Conservation (phyloP, 1,140 invertebrate genomes). For the Megalopta genalis region DNA sequence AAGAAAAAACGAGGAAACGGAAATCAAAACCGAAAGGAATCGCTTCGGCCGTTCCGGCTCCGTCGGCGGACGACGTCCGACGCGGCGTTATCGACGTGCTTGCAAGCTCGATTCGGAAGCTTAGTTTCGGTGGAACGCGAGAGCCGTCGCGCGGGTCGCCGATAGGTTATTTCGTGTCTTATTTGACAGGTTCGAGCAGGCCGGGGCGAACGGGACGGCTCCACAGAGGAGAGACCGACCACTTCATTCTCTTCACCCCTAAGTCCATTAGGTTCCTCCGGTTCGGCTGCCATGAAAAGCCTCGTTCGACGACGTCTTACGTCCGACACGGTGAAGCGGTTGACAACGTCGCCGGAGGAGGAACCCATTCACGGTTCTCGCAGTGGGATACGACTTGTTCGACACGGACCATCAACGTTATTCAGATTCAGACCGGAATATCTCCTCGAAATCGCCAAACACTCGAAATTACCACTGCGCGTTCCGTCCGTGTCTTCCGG, state of each 20-base stretch:
- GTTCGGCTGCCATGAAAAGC: background rate
- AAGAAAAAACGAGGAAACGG: too few species aligned
- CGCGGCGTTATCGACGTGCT: background rate
- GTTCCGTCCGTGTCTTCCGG: too few species aligned
- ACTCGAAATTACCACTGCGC: too few species aligned
- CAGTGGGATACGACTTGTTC: too few species aligned
- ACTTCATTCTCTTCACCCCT: background rate
- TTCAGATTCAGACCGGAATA: background rate
- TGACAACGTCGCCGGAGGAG: background rate
- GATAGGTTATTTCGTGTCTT: conserved; percentile 2
- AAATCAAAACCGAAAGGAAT: too few species aligned
- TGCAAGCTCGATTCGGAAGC: background rate
- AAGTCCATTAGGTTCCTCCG: background rate
- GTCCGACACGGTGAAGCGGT: too few species aligned
- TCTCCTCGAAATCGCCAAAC: too few species aligned
- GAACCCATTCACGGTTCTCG: too few species aligned
- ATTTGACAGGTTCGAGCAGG: background rate
- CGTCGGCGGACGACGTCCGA: background rate
- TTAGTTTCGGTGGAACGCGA: background rate
- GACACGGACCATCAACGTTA: background rate
- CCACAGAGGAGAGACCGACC: too few species aligned
- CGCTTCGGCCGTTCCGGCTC: background rate
- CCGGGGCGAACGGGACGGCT: too few species aligned
- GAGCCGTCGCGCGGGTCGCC: too few species aligned
- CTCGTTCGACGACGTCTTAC: background rate